Conservation (phyloP, 2,888 invertebrate species). For the Penaeus monodon region DNA sequence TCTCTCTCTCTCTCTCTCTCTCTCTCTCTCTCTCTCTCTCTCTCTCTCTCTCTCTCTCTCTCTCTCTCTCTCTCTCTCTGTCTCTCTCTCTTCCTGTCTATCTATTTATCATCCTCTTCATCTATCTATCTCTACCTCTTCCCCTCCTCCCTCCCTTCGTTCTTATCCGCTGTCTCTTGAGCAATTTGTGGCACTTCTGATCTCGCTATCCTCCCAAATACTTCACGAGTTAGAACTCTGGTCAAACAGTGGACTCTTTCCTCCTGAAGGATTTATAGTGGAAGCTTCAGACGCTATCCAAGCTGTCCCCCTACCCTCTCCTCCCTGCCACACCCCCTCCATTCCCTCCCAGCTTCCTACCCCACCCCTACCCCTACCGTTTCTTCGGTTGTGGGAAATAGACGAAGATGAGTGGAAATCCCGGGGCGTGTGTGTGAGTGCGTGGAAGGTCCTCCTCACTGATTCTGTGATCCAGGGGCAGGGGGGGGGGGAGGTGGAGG, state of each 20-base stretch:
- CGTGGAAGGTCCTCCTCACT: not conserved
- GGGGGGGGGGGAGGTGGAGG: no score
- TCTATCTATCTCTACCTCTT: constrained; percentile 11
- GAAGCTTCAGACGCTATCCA: no score
- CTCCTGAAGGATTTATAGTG: no score
- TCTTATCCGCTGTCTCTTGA: not conserved
- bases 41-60: not conserved
- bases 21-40: not conserved
- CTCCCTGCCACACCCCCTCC: constrained; percentile 2
- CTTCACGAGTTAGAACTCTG: no score
- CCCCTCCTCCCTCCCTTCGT: not conserved
- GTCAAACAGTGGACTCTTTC: no score
- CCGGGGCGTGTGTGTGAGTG: not conserved
- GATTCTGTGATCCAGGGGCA: not conserved
- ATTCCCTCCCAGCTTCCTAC: not conserved
- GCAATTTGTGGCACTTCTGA: not conserved
- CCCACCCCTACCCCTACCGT: not conserved
- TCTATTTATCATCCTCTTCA: no score
- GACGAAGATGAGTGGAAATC: not conserved
- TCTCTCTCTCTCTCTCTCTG: constrained; percentile 25
- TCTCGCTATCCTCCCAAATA: not conserved
- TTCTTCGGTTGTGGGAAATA: not conserved
- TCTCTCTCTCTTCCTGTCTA: constrained; percentile 1
- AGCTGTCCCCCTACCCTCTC: constrained; percentile 2
- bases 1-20: not conserved